phyloP scores from a whole-genome alignment of 2,113 vertebrate species.

The Ctenomys sociabilis region DNA sequence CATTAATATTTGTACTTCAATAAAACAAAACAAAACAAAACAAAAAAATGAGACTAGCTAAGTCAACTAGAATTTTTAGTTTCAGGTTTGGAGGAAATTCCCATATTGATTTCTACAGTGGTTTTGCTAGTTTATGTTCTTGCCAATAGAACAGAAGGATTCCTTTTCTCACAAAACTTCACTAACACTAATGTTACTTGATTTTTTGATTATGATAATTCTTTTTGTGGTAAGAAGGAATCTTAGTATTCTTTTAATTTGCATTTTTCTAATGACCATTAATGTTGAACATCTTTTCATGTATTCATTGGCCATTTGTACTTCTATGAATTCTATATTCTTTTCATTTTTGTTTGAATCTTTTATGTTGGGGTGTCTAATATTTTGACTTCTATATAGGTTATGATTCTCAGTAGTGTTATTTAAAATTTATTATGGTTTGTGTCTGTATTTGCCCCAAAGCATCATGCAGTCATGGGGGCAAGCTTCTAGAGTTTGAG shows the following conservation, averaged over 20 bases:
- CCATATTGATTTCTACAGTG: not conserved
- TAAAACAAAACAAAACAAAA: too few species aligned
- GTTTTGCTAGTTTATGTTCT: not conserved
- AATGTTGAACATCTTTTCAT: not conserved
- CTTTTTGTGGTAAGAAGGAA: not conserved
- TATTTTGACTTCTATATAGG: not conserved
- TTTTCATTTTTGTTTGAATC: not conserved
- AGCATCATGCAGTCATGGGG: too few species aligned
- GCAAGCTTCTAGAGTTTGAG: too few species aligned
- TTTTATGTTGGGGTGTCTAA: not conserved
- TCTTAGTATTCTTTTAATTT: not conserved
- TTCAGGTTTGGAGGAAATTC: not conserved
- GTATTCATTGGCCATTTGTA: not conserved
- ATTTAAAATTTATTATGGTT: too few species aligned
- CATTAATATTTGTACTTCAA: too few species aligned
- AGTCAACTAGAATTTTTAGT: not conserved
- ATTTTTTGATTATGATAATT: not conserved
- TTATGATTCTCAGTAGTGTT: not conserved
- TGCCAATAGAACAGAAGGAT: not conserved
- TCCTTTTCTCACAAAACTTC: not conserved
- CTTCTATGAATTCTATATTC: not conserved
- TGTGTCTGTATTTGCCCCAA: too few species aligned
- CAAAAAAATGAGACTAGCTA: not conserved
- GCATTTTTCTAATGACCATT: not conserved
- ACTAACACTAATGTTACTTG: not conserved